Evolutionary conservation across 2,113 vertebrate genomes (phyloP).

Genomic region (Perca fluviatilis): DNA sequence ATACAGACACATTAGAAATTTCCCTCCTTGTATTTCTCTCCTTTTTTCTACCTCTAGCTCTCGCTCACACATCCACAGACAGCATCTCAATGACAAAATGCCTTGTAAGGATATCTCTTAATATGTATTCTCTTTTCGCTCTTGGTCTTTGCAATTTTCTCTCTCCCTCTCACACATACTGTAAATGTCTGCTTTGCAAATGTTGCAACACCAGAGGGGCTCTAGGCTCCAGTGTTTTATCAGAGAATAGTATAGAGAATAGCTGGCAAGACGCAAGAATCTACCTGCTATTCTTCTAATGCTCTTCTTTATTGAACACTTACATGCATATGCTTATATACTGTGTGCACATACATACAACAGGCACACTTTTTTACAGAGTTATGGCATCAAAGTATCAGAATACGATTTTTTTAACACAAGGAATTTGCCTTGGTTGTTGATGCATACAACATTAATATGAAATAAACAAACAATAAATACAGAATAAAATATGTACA

Average conservation of each 20-base stretch:
- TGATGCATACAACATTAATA: too few species aligned
- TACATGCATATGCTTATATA: neutral
- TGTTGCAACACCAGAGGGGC: neutral
- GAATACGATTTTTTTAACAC: too few species aligned
- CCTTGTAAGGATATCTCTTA: neutral
- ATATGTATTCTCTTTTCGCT: neutral
- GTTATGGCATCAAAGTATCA: neutral
- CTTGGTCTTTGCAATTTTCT: neutral
- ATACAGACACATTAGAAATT: neutral
- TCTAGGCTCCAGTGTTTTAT: neutral
- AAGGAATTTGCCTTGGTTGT: too few species aligned
- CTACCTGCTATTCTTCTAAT: neutral
- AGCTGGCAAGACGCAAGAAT: neutral
- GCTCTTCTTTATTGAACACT: neutral
- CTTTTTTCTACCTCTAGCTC: constrained; percentile 7
- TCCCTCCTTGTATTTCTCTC: neutral
- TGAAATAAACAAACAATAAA: too few species aligned
- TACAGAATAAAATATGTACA: too few species aligned
- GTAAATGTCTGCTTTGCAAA: neutral
- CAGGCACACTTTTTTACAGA: neutral
- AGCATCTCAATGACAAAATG: neutral
- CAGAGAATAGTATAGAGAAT: neutral
- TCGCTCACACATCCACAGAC: neutral
- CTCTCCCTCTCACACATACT: neutral
- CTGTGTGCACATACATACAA: neutral